Base-by-base conservation (phyloP, 2,797 vertebrate genomes). In the Syndactyla subalaris region DNA sequence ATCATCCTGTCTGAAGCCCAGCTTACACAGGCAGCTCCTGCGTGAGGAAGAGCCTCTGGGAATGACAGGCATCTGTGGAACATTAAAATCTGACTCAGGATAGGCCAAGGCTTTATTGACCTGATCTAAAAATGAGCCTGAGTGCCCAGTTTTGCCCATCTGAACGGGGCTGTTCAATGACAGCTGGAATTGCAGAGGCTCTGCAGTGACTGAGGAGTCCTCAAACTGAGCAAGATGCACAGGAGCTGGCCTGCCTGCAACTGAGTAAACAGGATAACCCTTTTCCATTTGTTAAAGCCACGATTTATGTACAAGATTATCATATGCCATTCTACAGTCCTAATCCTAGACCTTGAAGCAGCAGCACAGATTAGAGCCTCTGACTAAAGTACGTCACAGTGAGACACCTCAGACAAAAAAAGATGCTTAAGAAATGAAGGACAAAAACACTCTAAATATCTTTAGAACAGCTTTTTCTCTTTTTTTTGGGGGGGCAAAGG, bases 1-100 rank as follows among this genome's bases (percentile, higher is more conserved):
- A 78, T 92, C 92, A 93, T 91, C 92, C 93, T 65, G 92, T 89
- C 91, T 94, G 96, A 36, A 71, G 79, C 77, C 68, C 91, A 52
- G 93, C 92, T 95, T 93, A 90, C 66, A 30, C 62, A 65, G 88
- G 73, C 92, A 88, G 91, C 83, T 61, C 6, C 17, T 4, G 84
- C 0, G 3, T 1, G 4, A 65, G 75, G 68, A 85, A 73, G 34
- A 79, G 87, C 85, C 91, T 57, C 84, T 79, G 82, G 87, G 57
- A 94, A 55, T 4, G 59, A 30, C 79, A 61, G 73, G 45, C 43
- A 13, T 34, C 89, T 79, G 41, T 34, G 59, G 36, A 75, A 54
- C 52, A 45, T 14, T 32, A 59, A 90, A 92, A 85, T 12, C 70
- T 18, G n/a, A 4, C 74, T 82, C n/a, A 10, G 65, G 61, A 36